Evolutionary conservation across 53 echinoderm and acorn worm genomes (phyloP), one percentile per base, ranked within the genome.

Genomic region (Arbacia lixula): DNA sequence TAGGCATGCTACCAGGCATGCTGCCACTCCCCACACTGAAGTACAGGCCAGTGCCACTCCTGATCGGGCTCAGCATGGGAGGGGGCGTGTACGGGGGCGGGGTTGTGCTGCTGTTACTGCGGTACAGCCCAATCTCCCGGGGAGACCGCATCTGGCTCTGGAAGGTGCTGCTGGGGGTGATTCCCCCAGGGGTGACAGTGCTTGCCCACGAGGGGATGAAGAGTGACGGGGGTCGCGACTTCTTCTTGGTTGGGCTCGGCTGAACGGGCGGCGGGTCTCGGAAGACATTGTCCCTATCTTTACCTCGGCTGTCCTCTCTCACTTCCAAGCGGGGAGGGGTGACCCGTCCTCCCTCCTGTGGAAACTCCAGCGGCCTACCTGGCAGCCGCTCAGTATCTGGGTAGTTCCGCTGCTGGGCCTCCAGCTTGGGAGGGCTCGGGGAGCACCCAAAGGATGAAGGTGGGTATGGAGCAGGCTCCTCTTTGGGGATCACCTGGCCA

Each of bases 11-110:
- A 22, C 79, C 85, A 50, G 82, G 82, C 82, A 81, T 81, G 41
- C 82, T 64, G 28, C 64, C 35, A 12, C 63, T 81, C 28, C 88
- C 91, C 28, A 86, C 86, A 39, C 89, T 99, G 91, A 99, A 99
- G 66, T 99, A 99, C 86, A 99, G 72, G 33, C 99, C 99, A 33
- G 99, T 91, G 24, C 99, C 99, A 87, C 94, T 99, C 61, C 99
- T 83, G 60, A 99, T 99, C 2, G 99, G 99, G 76, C 99, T 99
- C 69, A 99, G 68, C 99, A 99, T 99, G 22, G 99, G 99, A 29
- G 99, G 99, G 37, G 99, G 99, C 27, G 99, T 99, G 81, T 99
- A 99, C 12, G 99, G 99, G 1, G 99, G 99, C 61, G 99, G 99
- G 12, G 99, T 99, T 54, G 90, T 95, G 50, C 94, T 91, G 41